Percentiles rank a stretch among this genome's conserved stretches.
Conservation (phyloP, 1,140 invertebrate genomes). For the Tetragnatha versicolor region DNA sequence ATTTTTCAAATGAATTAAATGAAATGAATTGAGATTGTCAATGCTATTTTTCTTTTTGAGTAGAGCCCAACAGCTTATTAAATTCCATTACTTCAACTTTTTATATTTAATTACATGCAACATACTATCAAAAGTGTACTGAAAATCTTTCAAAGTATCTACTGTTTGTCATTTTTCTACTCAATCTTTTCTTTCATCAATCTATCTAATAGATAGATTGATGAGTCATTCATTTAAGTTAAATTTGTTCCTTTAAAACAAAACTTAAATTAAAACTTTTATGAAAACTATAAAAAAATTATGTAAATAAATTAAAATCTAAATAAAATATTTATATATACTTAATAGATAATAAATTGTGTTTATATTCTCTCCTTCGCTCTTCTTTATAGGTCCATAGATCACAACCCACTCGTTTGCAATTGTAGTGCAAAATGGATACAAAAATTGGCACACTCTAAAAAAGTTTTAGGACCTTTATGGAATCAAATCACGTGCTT, state of each 20-base stretch:
- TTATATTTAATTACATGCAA: too few relatives aligned
- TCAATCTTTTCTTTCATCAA: too few relatives aligned
- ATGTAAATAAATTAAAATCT: not conserved
- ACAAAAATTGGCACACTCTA: conserved; percentile 25
- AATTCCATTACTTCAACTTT: too few relatives aligned
- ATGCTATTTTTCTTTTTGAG: too few relatives aligned
- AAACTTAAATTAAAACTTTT: not conserved
- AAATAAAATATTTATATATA: not conserved
- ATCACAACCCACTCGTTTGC: conserved; percentile 57
- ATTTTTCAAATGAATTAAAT: too few relatives aligned
- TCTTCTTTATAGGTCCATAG: conserved; percentile 30
- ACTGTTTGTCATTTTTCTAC: too few relatives aligned
- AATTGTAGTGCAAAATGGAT: conserved; percentile 58
- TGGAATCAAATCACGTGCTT: conserved; percentile 55
- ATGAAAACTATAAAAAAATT: not conserved
- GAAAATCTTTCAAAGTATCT: too few relatives aligned
- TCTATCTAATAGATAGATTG: not conserved
- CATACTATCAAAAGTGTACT: too few relatives aligned
- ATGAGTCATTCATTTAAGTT: not conserved
- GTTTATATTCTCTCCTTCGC: not conserved
- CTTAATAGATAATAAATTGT: not conserved
- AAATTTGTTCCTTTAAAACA: not conserved
- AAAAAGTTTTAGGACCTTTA: conserved; percentile 46
- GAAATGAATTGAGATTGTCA: too few relatives aligned
- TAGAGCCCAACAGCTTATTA: too few relatives aligned